Evolutionary conservation across 2,113 vertebrate genomes (phyloP), one percentile per base, ranked within the genome.

Genomic region (Carollia perspicillata): DNA sequence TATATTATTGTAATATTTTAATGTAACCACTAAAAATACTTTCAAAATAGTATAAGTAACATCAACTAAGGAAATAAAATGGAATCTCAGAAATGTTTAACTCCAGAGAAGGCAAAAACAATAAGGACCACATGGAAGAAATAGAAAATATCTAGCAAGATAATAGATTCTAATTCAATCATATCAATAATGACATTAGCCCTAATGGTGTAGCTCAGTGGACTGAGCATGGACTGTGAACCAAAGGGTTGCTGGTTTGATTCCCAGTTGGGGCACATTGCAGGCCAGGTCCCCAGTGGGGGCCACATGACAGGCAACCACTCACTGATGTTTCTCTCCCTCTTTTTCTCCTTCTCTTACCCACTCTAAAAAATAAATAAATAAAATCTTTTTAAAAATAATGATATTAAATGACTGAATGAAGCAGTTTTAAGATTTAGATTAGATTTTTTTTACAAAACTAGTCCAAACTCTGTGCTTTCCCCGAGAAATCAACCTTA

Each of bases 31-130:
- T 86, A 66, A 89, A 94, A 89, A 42, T 37, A 91, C 66, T 90
- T 90, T 88, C 63, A 68, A 83, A 94, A 26, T 72, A 28, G 18
- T 42, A 77, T 81, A 96, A 96, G 90, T 88, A 95, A 94, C 83
- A 60, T 49, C 84, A 92, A 86, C 18, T 42, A 33, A 89, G 17
- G 6, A 90, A 95, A 77, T 93, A 78, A 95, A 93, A 92, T 92
- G 30, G 16, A 89, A 83, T 84, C 55, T 85, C 78, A 79, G 90
- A 88, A 92, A 79, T 92, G 37, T 28, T 92, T 72, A 22, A 96
- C 28, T 71, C 55, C 84, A 87, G 49, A 89, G 30, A 96, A 95
- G 47, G 23, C 49, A 65, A 69, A 80, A 90, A 93, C 80, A 96
- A 78, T 55, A 80, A 75, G 75, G 87, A 93, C 51, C 78, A 93